Evolutionary conservation across 2,888 invertebrate species (phyloP).

Genomic region (Diaperis boleti): DNA sequence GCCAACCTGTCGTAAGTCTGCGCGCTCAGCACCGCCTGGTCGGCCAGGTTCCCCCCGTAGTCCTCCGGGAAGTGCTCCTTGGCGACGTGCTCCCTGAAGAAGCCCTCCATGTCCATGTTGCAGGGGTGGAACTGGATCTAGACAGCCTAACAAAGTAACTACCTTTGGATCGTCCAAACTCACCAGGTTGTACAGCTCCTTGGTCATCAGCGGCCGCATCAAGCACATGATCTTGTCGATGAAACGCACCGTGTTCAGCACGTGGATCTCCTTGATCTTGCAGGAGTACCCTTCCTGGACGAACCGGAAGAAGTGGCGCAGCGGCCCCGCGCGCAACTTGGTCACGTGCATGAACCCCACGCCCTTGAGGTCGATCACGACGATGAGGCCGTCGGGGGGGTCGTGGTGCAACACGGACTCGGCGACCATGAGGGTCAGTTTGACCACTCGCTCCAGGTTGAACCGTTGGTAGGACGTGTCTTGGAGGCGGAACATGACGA

Average conservation of each 20-base stretch:
- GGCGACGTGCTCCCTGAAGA: conserved; percentile 70
- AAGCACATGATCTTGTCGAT: conserved; percentile 67
- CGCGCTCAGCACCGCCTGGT: conserved; percentile 48
- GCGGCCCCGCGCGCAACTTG: conserved; percentile 53
- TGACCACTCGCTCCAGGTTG: conserved; percentile 49
- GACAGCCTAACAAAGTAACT: neutral
- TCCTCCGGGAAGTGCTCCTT: conserved; percentile 72
- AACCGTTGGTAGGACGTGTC: conserved; percentile 55
- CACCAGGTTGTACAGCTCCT: conserved; percentile 65
- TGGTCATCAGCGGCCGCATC: conserved; percentile 67
- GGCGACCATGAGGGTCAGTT: conserved; percentile 49
- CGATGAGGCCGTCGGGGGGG: conserved; percentile 53
- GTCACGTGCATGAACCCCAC: conserved; percentile 57
- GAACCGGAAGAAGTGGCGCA: conserved; percentile 76
- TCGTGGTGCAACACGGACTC: conserved; percentile 52
- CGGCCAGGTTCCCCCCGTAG: conserved; percentile 72
- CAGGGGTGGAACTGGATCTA: conserved; percentile 74
- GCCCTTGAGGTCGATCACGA: conserved; percentile 55
- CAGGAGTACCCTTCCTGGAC: conserved; percentile 78
- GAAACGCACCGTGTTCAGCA: conserved; percentile 71
- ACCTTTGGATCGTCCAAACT: neutral
- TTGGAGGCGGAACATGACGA: conserved; percentile 48
- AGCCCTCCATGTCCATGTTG: conserved; percentile 69
- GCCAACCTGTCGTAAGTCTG: conserved; percentile 24
- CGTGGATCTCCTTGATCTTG: conserved; percentile 75